phyloP scores from a whole-genome alignment of 2,888 invertebrate species.

The Petrolisthes manimaculis region DNA sequence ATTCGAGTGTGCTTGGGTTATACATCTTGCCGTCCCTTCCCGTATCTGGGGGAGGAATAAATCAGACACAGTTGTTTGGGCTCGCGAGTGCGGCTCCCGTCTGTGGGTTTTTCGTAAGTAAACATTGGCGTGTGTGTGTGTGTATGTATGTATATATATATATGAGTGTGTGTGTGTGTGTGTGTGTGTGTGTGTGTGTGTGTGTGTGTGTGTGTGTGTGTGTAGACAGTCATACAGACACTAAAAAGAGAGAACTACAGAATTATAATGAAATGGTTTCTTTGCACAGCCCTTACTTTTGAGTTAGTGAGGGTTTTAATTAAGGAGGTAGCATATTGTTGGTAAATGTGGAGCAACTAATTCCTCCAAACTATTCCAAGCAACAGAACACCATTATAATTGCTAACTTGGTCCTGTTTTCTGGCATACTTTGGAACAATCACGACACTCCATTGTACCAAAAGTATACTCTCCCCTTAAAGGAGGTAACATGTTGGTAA shows the following conservation, averaged over 20 bases:
- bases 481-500: no score
- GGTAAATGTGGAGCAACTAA: no score
- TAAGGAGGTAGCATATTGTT: no score
- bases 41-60: background rate
- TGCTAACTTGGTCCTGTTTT: no score
- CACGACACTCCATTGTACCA: no score
- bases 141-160: background rate
- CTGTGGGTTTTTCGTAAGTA: background rate
- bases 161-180: slow-evolving; percentile 12
- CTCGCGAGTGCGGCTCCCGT: background rate
- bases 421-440: no score
- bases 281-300: no score
- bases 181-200: slow-evolving; percentile 18
- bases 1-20: background rate
- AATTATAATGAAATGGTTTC: background rate
- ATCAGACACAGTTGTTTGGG: background rate
- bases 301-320: no score
- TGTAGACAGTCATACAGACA: background rate
- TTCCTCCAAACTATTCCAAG: no score
- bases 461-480: no score
- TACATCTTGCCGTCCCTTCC: background rate
- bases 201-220: slow-evolving; percentile 18
- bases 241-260: background rate
- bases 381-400: no score
- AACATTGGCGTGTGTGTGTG: background rate